Base-by-base conservation (phyloP, 2,113 vertebrate genomes). In the Axis porcinus region DNA sequence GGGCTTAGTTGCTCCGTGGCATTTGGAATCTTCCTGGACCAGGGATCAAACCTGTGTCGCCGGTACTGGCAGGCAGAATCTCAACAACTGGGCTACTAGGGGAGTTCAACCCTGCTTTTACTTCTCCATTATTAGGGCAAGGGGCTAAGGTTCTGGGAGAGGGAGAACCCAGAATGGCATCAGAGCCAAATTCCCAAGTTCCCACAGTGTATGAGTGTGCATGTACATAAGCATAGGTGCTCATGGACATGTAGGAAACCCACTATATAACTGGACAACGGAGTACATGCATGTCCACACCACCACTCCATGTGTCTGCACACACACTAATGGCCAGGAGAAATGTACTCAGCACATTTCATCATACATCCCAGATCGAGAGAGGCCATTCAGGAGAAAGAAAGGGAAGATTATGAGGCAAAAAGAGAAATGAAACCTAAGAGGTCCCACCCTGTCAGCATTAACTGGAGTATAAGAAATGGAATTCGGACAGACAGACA, bases 401-500 rank as follows among this genome's bases (percentile, higher is more conserved):
- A 89, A 98, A 96, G 33, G 97, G 96, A 98, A 98, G 97, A 91
- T 81, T 86, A 21, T 58, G 50, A 91, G 43, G 50, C 79, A 94
- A 86, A 98, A 89, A 91, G 84, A 93, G 98, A 98, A 98, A 86
- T 94, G 96, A 97, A 97, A 97, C 88, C 58, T 3, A 10, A 33
- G 47, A 36, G 14, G 40, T 62, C 92, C 84, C 4, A 89, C 97
- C 67, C 86, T 50, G 96, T 98, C 98, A 98, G 98, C 98, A 98
- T 33, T 96, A 95, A 87, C 55, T 27, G 3, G 62, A 58, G 36
- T 98, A 97, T 98, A 98, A 97, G 82, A 97, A 40, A 83, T 90
- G 86, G 52, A 28, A 55, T 86, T 84, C 3, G 21, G 27, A 60
- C 36, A 85, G 86, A 96, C 50, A 58, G 79, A 90, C 62, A 50